Percentiles rank a stretch among this genome's conserved stretches.
These are phyloP conservation scores for Chymomyza amoena DNA, from an alignment of 2,888 invertebrate species.

Conservation along the genomic window DNA sequence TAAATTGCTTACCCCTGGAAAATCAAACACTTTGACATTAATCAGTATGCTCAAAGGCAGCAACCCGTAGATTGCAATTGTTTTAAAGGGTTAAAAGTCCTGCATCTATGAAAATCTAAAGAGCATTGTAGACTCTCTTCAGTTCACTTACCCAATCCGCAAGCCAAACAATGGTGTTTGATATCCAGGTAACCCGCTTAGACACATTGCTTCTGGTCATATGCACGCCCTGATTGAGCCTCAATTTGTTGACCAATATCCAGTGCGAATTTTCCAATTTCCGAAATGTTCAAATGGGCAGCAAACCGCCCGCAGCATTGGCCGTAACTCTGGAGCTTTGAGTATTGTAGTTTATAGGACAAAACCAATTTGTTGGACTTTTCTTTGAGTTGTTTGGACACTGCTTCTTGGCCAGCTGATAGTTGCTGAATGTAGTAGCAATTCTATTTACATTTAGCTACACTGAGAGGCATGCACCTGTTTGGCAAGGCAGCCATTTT, in stretches of 20 bases:
- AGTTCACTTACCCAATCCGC: not conserved
- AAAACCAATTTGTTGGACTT: not conserved
- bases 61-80: not conserved
- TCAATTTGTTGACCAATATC: constrained; percentile 28
- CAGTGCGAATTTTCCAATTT: constrained; percentile 79
- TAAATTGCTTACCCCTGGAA: constrained; percentile 28
- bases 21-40: constrained; percentile 27
- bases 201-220: constrained; percentile 2
- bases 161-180: not conserved
- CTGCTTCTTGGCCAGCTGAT: not conserved
- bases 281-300: constrained; percentile 77
- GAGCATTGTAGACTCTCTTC: no score
- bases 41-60: not conserved
- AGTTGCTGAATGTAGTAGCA: not conserved
- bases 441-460: not conserved
- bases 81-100: not conserved
- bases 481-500: not conserved
- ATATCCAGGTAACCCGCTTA: not conserved
- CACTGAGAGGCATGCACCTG: not conserved
- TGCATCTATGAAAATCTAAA: no score
- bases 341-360: not conserved
- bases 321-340: not conserved
- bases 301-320: constrained; percentile 59
- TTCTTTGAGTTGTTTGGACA: not conserved
- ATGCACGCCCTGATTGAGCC: constrained; percentile 11